Evolutionary conservation across 1,140 invertebrate genomes (phyloP).

Genomic region (Zaprionus inermis): DNA sequence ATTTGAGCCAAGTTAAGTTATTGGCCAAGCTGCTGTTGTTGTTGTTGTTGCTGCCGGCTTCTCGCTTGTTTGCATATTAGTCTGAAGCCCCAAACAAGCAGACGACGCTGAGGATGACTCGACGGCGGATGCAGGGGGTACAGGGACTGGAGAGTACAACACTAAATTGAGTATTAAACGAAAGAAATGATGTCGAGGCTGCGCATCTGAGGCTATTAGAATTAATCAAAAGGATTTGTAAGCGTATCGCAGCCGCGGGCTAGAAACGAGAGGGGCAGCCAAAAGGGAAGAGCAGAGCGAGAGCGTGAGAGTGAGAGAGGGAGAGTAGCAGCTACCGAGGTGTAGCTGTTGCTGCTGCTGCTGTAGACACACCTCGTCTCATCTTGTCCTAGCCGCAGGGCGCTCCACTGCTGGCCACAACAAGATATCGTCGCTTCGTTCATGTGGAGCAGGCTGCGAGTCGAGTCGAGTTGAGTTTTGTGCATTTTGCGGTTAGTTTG

Average conservation of each 20-base stretch:
- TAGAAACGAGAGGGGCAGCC: background rate
- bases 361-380: conserved; percentile 6
- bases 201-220: conserved; percentile 80
- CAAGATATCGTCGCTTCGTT: conserved; percentile 31
- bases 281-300: background rate
- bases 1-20: conserved; percentile 79
- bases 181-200: conserved; percentile 75
- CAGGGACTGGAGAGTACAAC: conserved; percentile 41
- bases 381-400: background rate
- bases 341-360: background rate
- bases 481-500: conserved; percentile 70
- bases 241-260: conserved; percentile 56
- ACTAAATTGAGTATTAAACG: conserved; percentile 80
- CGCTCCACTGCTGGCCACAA: conserved; percentile 24
- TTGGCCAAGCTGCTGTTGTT: conserved; percentile 49
- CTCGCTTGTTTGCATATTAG: conserved; percentile 80
- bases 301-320: background rate
- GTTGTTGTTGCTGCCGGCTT: conserved; percentile 31
- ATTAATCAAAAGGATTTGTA: conserved; percentile 82
- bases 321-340: conserved; percentile 2
- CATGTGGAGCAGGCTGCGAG: conserved; percentile 15
- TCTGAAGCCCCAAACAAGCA: conserved; percentile 62
- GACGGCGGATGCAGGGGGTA: no score
- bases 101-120: background rate
- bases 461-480: conserved; percentile 16